Base-by-base conservation (phyloP, 2,888 invertebrate genomes). In the Mesorhabditis spiculigera region DNA sequence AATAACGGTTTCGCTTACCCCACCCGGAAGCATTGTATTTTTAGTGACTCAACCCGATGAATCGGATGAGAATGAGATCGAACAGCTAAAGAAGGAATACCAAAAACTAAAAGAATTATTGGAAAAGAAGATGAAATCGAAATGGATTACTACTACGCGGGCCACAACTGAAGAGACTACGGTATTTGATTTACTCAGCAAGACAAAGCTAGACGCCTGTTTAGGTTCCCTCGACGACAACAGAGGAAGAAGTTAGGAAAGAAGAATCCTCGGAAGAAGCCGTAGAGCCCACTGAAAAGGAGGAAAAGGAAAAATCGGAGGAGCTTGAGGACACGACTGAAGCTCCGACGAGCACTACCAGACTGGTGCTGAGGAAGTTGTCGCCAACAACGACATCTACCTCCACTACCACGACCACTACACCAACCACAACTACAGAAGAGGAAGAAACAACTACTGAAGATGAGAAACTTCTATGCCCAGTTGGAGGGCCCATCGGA, bases 401-500 rank as follows among this genome's bases (percentile, higher is more conserved):
- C 16, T 65, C 28, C 5, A 62, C 68, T n/a, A 68, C 72, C 10
- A 50, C 67, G 0, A 50, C 68, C 8, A 72, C 72, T 61, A 66
- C 65, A 43, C 43, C 65, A 5, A 74, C 71, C 5, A 71, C 74
- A 4, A 67, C 71, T 8, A 68, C 65, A 42, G 63, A 65, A n/a
- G 66, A 68, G 44, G 73, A 72, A 58, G 64, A 66, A 10, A 67
- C 70, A 6, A 73, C 72, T 58, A 42, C 70, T 5, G 67, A 66
- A 50, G 67, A 63, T 10, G 72, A 71, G 8, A 71, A 71, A 44
- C 68, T 66, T 6, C 69, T 69, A 2, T 81, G 81, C 67, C 77
- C 79, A 5, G 77, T 78, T 8, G 81, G 78, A 50, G 76, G 73
- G 28, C 78, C 81, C 6, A 81, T 81, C 65, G 80, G 80, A 76